Evolutionary conservation across 2,797 vertebrate species (phyloP).

Genomic region (Synanceia verrucosa): DNA sequence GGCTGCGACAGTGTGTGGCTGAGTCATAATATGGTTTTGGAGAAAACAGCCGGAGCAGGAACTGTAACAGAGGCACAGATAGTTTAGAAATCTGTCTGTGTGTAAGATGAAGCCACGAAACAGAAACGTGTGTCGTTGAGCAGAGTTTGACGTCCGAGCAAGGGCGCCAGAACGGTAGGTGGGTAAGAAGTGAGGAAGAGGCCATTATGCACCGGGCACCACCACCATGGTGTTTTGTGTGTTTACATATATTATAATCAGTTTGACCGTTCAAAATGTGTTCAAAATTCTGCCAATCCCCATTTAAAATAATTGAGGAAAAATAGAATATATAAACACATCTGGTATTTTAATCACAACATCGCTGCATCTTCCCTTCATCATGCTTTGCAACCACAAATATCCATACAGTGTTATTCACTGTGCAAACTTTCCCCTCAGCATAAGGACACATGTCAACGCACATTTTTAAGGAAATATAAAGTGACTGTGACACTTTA

Average conservation of each 20-base stretch:
- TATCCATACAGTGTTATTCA: neutral
- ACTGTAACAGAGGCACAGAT: neutral
- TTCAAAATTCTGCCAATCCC: neutral
- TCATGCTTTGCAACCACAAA: neutral
- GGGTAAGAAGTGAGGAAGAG: neutral
- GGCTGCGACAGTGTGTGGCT: neutral
- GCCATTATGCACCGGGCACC: no score
- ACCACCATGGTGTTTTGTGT: neutral
- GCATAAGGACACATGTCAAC: neutral
- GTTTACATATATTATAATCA: neutral
- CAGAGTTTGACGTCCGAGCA: no score
- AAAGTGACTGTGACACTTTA: neutral
- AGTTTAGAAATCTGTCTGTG: neutral
- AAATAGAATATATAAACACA: neutral
- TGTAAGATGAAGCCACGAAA: no score
- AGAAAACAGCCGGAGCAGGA: neutral
- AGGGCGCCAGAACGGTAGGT: neutral
- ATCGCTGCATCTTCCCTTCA: neutral
- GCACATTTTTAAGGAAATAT: neutral
- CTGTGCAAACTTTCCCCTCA: neutral
- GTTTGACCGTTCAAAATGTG: neutral
- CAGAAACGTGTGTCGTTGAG: neutral
- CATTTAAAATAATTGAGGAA: neutral
- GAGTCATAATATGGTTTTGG: neutral
- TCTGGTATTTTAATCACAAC: neutral